Evolutionary conservation across 2,113 vertebrate species (phyloP).

Genomic region (Scopus umbretta): DNA sequence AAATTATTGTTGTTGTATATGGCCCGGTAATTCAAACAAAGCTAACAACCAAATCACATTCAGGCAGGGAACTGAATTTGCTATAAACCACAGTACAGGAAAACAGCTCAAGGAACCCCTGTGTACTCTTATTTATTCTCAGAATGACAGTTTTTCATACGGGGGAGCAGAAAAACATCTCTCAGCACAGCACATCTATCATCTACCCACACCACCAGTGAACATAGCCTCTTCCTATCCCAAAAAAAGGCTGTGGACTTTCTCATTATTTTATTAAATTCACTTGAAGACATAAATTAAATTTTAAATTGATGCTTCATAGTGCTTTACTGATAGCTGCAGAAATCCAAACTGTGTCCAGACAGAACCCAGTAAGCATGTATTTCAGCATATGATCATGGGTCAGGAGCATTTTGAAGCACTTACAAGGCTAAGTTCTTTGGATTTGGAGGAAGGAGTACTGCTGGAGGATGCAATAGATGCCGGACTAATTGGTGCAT

Average conservation of each 20-base stretch:
- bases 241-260: background rate
- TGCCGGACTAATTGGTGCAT: slow-evolving; percentile 94
- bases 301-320: background rate
- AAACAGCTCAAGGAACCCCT: slow-evolving; percentile 23
- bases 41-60: slow-evolving; percentile 67
- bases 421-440: slow-evolving; percentile 98
- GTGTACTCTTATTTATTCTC: slow-evolving; percentile 50
- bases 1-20: slow-evolving; percentile 62
- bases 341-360: background rate
- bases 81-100: slow-evolving; percentile 55
- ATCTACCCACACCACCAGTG: background rate
- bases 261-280: background rate
- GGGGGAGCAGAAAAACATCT: slow-evolving; percentile 17
- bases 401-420: background rate
- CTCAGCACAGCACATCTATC: slow-evolving; percentile 25
- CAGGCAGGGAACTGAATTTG: slow-evolving; percentile 61
- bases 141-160: slow-evolving; percentile 10
- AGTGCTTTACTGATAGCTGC: background rate
- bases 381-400: background rate
- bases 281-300: background rate
- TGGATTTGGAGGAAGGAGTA: slow-evolving; percentile 98
- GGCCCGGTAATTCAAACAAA: slow-evolving; percentile 64
- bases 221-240: background rate
- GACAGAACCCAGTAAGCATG: background rate
- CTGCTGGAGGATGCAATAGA: slow-evolving; percentile 98